Evolutionary conservation across 2,797 vertebrate species (phyloP), one percentile per base, ranked within the genome.

Genomic region (Hippopotamyrus pictus): DNA sequence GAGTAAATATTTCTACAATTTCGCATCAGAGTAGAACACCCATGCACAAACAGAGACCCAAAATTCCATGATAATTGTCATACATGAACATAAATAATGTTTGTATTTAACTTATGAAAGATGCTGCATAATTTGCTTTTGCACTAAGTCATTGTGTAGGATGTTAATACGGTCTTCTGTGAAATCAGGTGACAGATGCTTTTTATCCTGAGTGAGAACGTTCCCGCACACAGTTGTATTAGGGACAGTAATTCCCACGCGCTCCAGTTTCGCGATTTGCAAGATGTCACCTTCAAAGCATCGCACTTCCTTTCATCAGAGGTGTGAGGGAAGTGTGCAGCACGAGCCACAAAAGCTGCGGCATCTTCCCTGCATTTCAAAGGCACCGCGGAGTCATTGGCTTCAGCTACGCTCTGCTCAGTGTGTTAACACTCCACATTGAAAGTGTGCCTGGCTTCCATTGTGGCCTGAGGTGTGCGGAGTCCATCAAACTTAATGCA

Each of bases 251-350:
- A 59, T 93, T 92, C 92, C 87, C 88, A 3, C 86, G 86, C 19
- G 50, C 86, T 65, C 69, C 33, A 22, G 69, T 22, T 89, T 86
- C 8, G 12, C 19, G 5, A 59, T 57, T 88, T 46, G 51, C n/a
- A 41, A n/a, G 44, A 46, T 5, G 9, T 11, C 22, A 9, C 69
- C 51, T 57, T 88, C 69, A 88, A 88, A 83, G 88, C 48, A 25
- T 22, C 6, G 3, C 22, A 83, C n/a, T 91, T 91, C 91, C 92
- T 90, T 89, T 92, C 51, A 48, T 33, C 19, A 88, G 86, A 90
- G 89, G 90, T 91, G 92, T 91, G 88, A 92, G 87, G 82, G 85
- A 91, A 92, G 88, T 92, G 90, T 90, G 88, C 84, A 65, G 14
- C 22, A 9, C 46, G 59, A 19, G 19, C 14, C 37, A 46, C 65